A percentile compares a stretch with the other conserved stretches of the same genome.
phyloP scores from a whole-genome alignment of 2,797 vertebrate species.

The Oreochromis mossambicus region DNA sequence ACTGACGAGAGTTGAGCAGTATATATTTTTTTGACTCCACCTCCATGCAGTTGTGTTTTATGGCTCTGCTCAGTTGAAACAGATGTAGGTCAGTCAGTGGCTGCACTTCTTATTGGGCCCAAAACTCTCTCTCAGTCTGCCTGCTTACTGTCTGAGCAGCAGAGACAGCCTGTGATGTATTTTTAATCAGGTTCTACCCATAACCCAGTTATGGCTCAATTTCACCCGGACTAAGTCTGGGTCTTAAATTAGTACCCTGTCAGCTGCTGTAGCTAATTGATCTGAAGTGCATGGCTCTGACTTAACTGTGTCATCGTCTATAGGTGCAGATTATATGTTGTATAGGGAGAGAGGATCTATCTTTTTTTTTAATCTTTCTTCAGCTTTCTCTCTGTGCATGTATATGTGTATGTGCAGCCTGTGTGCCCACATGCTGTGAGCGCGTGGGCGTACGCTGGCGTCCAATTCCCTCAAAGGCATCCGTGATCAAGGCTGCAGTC shows the following conservation, averaged over 20 bases:
- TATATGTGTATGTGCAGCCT: conserved; percentile 3
- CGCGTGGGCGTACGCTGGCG: conserved; percentile 24
- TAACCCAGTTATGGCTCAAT: conserved; percentile 45
- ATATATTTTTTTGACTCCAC: not conserved
- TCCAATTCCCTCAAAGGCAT: conserved; percentile 45
- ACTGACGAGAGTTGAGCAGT: not conserved
- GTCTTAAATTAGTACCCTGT: conserved; percentile 36
- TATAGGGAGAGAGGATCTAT: not conserved
- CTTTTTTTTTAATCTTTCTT: not conserved
- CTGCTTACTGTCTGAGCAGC: conserved; percentile 41
- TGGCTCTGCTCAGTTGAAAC: conserved; percentile 14
- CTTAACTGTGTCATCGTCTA: conserved; percentile 17
- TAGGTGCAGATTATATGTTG: conserved; percentile 10
- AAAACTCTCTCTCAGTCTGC: conserved; percentile 18
- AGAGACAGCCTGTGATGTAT: conserved; percentile 65
- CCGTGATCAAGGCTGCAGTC: conserved; percentile 50
- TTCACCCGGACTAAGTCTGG: conserved; percentile 36
- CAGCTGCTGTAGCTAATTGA: conserved; percentile 3
- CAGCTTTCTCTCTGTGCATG: not conserved
- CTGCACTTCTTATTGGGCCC: conserved; percentile 35
- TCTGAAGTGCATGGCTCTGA: conserved; percentile 15
- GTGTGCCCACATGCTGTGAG: conserved; percentile 35
- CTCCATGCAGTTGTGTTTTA: conserved; percentile 1
- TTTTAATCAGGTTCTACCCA: conserved; percentile 61
- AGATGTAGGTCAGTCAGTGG: conserved; percentile 60